Conservation (phyloP, 1,140 invertebrate species). For the Spodoptera litura region DNA sequence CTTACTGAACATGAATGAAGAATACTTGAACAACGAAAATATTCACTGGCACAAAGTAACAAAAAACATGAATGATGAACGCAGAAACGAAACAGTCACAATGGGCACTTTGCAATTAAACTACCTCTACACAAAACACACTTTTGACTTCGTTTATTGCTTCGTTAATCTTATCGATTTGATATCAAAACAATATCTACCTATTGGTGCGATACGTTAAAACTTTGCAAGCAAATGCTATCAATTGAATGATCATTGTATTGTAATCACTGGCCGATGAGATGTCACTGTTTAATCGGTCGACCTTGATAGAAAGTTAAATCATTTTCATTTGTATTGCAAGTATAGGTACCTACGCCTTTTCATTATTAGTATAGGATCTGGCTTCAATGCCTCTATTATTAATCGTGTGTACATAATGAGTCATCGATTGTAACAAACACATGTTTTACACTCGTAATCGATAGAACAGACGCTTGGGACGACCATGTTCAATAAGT, state of each 20-base stretch:
- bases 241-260: constrained; percentile 44
- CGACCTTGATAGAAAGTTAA: constrained; percentile 26
- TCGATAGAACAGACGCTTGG: constrained; percentile 14
- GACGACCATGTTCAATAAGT: constrained; percentile 14
- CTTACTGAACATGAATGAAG: neutral
- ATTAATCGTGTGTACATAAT: constrained; percentile 24
- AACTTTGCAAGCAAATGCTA: neutral
- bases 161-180: constrained; percentile 32
- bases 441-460: constrained; percentile 33
- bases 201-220: constrained; percentile 4
- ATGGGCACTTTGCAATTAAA: neutral
- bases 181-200: constrained; percentile 30
- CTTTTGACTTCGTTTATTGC: constrained; percentile 7
- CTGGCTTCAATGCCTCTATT: constrained; percentile 18
- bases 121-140: neutral
- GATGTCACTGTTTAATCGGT: constrained; percentile 5
- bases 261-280: constrained; percentile 35
- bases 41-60: neutral
- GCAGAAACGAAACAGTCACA: neutral
- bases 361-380: neutral
- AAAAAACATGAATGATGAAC: neutral
- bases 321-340: neutral
- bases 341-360: neutral
- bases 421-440: constrained; percentile 13
- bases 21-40: neutral